A percentile compares a stretch with the other conserved stretches of the same genome.
These are phyloP conservation scores for Synanthedon tipuliformis DNA, from an alignment of 2,888 invertebrate species.

Conservation along the genomic window DNA sequence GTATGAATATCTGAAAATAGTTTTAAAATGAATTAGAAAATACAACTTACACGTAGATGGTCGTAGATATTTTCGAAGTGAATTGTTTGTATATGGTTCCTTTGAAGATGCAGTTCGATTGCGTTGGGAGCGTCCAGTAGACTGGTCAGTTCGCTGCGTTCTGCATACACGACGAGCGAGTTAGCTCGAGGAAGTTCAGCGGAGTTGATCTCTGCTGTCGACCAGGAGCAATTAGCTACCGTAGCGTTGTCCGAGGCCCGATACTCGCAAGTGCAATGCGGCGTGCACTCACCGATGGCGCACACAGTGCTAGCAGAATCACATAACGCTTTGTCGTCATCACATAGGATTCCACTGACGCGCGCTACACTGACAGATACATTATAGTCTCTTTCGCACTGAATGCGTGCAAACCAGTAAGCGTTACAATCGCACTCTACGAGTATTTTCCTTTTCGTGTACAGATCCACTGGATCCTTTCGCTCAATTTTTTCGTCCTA, in stretches of 20 bases:
- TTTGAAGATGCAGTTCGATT: not conserved
- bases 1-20: too few species aligned
- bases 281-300: constrained; percentile 3
- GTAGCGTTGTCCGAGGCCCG: not conserved
- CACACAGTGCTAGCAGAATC: not conserved
- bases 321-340: constrained; percentile 10
- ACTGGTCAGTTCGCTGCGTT: not conserved
- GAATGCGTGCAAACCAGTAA: constrained; percentile 18
- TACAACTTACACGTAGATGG: not conserved
- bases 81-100: not conserved
- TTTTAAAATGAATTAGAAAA: too few species aligned
- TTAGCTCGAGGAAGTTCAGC: not conserved
- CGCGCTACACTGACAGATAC: not conserved
- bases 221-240: not conserved
- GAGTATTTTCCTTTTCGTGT: constrained; percentile 5
- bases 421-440: constrained; percentile 16
- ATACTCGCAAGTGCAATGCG: not conserved
- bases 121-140: not conserved
- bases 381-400: constrained; percentile 6
- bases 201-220: not conserved
- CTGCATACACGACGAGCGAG: not conserved
- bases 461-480: not conserved
- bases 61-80: not conserved
- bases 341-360: constrained; percentile 9
- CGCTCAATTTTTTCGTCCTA: not conserved